These are phyloP conservation scores for Leuciscus waleckii DNA, from an alignment of 2,797 vertebrate genomes.

Conservation along the genomic window DNA sequence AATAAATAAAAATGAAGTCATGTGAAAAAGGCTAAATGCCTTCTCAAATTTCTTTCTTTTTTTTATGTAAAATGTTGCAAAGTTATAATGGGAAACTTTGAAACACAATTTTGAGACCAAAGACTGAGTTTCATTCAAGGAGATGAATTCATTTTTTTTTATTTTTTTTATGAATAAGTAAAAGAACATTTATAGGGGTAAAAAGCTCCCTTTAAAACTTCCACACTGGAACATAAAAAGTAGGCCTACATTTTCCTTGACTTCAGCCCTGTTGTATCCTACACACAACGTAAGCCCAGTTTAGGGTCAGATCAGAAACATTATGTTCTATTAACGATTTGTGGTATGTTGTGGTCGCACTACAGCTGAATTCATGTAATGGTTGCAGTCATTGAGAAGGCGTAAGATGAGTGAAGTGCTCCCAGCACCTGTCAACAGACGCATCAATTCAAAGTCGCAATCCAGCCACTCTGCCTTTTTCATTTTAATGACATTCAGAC, in stretches of 20 bases:
- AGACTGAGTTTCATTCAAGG: too few species aligned
- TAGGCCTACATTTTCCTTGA: neutral
- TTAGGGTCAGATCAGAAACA: neutral
- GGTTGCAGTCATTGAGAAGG: constrained; percentile 21
- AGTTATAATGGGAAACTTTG: neutral
- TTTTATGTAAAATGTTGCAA: neutral
- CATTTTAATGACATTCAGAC: constrained; percentile 42
- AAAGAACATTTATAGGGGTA: neutral
- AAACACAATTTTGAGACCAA: too few species aligned
- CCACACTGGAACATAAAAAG: neutral
- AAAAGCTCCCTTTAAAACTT: neutral
- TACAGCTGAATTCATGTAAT: constrained; percentile 14
- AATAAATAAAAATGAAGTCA: too few species aligned
- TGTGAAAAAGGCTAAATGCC: too few species aligned
- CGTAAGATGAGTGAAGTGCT: constrained; percentile 8
- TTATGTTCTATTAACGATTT: neutral
- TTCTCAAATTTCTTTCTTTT: too few species aligned
- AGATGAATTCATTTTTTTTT: too few species aligned
- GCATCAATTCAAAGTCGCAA: constrained; percentile 10
- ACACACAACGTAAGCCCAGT: neutral
- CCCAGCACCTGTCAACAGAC: constrained; percentile 35
- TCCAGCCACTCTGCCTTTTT: constrained; percentile 36
- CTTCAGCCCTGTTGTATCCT: neutral
- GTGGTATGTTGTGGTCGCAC: neutral
- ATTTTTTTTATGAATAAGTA: too few species aligned